Evolutionary conservation across 2,888 invertebrate genomes (phyloP), one percentile per base, ranked within the genome.

Genomic region (Harpagoxenus sublaevis): DNA sequence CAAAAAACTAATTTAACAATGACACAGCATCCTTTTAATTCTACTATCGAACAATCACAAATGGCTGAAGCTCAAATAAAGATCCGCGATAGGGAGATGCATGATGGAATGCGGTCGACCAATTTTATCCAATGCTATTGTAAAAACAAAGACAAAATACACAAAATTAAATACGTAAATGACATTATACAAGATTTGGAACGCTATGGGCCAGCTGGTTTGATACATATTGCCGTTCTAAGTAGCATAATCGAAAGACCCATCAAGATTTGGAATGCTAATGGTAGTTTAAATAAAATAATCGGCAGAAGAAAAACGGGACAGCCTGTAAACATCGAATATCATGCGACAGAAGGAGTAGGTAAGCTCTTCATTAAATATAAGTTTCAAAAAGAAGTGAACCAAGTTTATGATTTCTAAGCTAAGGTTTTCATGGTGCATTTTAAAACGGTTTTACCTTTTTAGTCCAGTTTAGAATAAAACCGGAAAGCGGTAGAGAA

Each of bases 161-260:
- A 51, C 6, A 23, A 51, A 3, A 9, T 74, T 12, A 55, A 63
- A 75, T 35, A 84, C 9, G 88, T 89, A 0, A 66, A 86, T 18
- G 31, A 70, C 2, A 66, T 90, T 0, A 89, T 92, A 0, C 18
- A 84, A 0, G 89, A 92, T 39, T 60, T 92, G 1, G 85, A 90
- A 83, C 68, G 75, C 6, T 71, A 91, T 23, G 92, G 92, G 0
- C 93, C 92, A 3, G 88, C 89, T 0, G 89, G 90, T 3, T 3
- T 92, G 0, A 31, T 91, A 3, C 89, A 93, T 5, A 8, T 93
- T 18, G 60, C 83, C 18, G 87, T 89, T 0, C 18, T 93, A 42
- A 90, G 89, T 53, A 57, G 35, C 0, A 77, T 87, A 0, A 87
- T 88, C 0, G 74, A 82, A 3, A 89, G 78, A 28, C 83, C 89